Percentiles rank a stretch among this genome's conserved stretches.
Conservation (phyloP, 2,797 vertebrate species). For the Sphenodon punctatus region DNA sequence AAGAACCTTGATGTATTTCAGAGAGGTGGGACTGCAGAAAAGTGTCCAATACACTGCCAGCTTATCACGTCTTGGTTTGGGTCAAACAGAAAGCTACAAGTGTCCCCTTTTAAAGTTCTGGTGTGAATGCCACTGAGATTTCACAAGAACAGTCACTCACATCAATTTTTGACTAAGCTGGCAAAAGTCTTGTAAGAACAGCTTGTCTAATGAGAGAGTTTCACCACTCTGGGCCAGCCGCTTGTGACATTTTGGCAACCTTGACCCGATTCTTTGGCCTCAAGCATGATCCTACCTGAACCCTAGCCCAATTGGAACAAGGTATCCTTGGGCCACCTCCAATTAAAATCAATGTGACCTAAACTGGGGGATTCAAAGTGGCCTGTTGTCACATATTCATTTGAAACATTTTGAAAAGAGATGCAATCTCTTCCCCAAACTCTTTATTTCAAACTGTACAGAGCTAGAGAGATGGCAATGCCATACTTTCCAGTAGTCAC, state of each 20-base stretch:
- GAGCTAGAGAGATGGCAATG: neutral
- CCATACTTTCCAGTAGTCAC: fast-evolving
- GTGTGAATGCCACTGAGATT: neutral
- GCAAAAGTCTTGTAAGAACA: neutral
- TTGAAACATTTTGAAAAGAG: neutral
- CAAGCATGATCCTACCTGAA: neutral
- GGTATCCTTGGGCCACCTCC: neutral
- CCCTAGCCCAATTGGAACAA: neutral
- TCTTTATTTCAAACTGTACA: fast-evolving
- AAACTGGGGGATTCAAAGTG: neutral
- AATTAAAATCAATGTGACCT: neutral
- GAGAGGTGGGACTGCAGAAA: neutral
- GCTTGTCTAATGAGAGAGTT: neutral
- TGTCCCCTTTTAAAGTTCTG: neutral
- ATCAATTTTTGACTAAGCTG: no score
- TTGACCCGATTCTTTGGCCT: neutral
- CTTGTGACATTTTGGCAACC: neutral
- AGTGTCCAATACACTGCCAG: neutral
- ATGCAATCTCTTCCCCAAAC: neutral
- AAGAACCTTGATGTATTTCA: neutral
- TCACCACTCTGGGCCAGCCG: neutral
- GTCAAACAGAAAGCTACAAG: neutral
- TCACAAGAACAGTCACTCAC: neutral
- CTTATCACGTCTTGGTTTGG: fast-evolving
- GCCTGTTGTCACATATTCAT: neutral